Evolutionary conservation across 37 sponge, comb jelly and placozoan species (phyloP).

Genomic region (Hexactinellida sp.): DNA sequence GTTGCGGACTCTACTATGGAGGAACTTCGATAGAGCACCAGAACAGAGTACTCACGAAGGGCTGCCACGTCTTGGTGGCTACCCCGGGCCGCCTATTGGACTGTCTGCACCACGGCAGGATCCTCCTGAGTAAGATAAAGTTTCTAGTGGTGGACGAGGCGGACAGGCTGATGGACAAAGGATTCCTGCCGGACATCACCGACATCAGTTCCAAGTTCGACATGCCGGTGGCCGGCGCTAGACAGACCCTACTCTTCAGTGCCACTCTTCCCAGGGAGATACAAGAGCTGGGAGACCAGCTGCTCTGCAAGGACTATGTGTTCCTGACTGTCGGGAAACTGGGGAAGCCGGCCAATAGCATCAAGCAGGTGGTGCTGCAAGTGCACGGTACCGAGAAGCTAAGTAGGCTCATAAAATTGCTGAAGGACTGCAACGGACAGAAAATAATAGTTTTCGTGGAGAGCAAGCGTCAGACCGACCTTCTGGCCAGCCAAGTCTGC

Average conservation of each 20-base stretch:
- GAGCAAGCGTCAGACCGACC: conserved; percentile 85
- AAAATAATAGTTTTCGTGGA: conserved; percentile 79
- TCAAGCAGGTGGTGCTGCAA: conserved; percentile 95
- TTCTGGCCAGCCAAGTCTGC: conserved; percentile 49
- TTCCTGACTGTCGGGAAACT: conserved; percentile 94
- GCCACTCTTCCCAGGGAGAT: conserved; percentile 99
- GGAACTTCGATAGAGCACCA: conserved; percentile 87
- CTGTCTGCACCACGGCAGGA: conserved; percentile 80
- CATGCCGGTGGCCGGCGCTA: conserved; percentile 58
- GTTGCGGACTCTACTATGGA: conserved; percentile 92
- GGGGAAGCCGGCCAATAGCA: conserved; percentile 88
- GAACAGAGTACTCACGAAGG: conserved; percentile 68
- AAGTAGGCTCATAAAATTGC: conserved; percentile 72
- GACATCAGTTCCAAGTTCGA: conserved; percentile 71
- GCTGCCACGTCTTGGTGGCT: conserved; percentile 92
- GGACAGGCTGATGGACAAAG: conserved; percentile 95
- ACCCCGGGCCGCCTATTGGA: conserved; percentile 96
- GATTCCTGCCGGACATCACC: conserved; percentile 93
- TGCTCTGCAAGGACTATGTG: conserved; percentile 79
- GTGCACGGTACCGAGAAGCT: conserved; percentile 94
- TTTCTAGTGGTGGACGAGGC: conserved; percentile 86
- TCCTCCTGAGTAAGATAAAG: conserved; percentile 51
- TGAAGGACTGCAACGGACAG: conserved; percentile 33
- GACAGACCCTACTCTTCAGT: conserved; percentile 97
- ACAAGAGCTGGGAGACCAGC: conserved; percentile 72